These are phyloP conservation scores for Cavia porcellus DNA, from an alignment of 2,113 vertebrate genomes.

Conservation along the genomic window DNA sequence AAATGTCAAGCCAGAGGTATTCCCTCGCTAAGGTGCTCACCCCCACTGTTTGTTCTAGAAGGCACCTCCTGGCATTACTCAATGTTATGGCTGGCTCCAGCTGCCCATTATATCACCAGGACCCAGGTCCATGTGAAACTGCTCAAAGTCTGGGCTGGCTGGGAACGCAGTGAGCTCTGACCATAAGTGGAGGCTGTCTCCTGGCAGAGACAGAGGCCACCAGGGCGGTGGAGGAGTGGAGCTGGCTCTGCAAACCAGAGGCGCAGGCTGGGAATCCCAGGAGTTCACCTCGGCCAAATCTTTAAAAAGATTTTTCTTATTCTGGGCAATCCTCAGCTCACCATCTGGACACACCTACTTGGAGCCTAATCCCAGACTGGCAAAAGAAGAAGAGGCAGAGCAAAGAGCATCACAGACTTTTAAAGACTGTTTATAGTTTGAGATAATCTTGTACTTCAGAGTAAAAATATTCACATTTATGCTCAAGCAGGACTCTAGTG, in stretches of 20 bases:
- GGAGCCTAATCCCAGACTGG: conserved; percentile 21
- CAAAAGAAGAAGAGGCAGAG: conserved; percentile 54
- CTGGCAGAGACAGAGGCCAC: neutral
- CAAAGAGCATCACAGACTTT: neutral
- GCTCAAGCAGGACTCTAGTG: neutral
- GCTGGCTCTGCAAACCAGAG: neutral
- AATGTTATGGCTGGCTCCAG: conserved; percentile 78
- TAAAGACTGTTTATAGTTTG: neutral
- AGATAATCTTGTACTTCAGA: conserved; percentile 7
- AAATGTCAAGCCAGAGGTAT: conserved; percentile 82
- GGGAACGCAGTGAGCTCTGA: conserved; percentile 37
- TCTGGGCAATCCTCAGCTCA: conserved; percentile 22
- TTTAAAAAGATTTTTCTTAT: conserved; percentile 67
- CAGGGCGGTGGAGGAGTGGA: neutral
- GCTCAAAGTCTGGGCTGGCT: neutral
- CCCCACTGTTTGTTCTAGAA: conserved; percentile 76
- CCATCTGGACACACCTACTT: conserved; percentile 67
- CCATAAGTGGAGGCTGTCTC: conserved; percentile 49
- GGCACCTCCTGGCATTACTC: conserved; percentile 76
- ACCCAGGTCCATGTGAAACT: conserved; percentile 23
- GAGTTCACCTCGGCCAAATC: conserved; percentile 16
- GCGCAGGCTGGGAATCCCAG: conserved; percentile 51
- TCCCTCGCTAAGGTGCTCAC: conserved; percentile 71
- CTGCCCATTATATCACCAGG: conserved; percentile 50
- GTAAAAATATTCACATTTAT: neutral